Percentiles rank a stretch among this genome's conserved stretches.
Evolutionary conservation across 2,888 invertebrate genomes (phyloP).

Genomic region (Drosophila anomelani): DNA sequence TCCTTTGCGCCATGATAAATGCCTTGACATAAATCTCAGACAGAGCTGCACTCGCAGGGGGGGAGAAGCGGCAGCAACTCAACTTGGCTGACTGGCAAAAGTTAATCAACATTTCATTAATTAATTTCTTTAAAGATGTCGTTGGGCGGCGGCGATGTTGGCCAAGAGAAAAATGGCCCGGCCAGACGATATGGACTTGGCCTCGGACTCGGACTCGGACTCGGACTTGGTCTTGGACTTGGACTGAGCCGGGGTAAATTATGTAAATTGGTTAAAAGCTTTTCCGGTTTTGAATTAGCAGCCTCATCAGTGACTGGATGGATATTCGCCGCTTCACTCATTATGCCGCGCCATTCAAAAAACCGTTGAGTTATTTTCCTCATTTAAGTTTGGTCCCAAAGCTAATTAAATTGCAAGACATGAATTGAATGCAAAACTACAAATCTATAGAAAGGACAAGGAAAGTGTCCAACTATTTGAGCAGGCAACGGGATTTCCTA

Average conservation of each 20-base stretch:
- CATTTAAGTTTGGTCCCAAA: constrained; percentile 41
- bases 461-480: constrained; percentile 3
- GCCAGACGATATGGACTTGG: constrained; percentile 38
- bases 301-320: constrained; percentile 68
- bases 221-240: not conserved
- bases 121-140: constrained; percentile 81
- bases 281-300: constrained; percentile 81
- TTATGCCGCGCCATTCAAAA: constrained; percentile 57
- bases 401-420: constrained; percentile 46
- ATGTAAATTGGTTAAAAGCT: constrained; percentile 83
- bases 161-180: constrained; percentile 46
- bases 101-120: constrained; percentile 83
- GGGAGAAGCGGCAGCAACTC: constrained; percentile 6
- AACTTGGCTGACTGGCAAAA: constrained; percentile 71
- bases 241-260: constrained; percentile 65
- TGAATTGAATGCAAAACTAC: constrained; percentile 20
- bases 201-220: constrained; percentile 7
- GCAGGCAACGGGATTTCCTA: not conserved
- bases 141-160: constrained; percentile 41
- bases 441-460: constrained; percentile 16
- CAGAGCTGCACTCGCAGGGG: constrained; percentile 27
- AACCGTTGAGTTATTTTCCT: constrained; percentile 50
- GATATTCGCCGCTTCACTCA: constrained; percentile 37
- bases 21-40: constrained; percentile 78
- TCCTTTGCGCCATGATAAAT: constrained; percentile 74